phyloP scores from a whole-genome alignment of 2,888 invertebrate genomes.

The Marasmarcha lunaedactyla region DNA sequence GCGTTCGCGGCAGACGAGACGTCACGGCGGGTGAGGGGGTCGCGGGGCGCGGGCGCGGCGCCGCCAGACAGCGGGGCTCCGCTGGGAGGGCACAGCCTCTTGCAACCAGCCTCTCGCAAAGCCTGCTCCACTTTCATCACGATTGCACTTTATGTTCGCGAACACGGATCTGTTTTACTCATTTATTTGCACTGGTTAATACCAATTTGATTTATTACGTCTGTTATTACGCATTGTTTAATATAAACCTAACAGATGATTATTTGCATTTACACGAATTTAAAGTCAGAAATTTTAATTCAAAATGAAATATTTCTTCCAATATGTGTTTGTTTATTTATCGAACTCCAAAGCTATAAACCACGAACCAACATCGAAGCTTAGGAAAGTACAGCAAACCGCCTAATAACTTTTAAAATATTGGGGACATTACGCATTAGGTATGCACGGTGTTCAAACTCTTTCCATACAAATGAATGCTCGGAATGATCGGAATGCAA shows the following conservation, averaged over 20 bases:
- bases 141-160: not conserved
- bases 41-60: constrained; percentile 30
- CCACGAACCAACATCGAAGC: not conserved
- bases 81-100: constrained; percentile 55
- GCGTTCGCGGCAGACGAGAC: constrained; percentile 35
- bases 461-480: constrained; percentile 21
- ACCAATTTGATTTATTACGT: too few relatives aligned
- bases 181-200: too few relatives aligned
- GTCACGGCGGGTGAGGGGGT: constrained; percentile 45
- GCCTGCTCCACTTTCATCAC: constrained; percentile 45
- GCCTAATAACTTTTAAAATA: not conserved
- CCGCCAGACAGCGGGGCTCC: constrained; percentile 71
- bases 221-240: too few relatives aligned
- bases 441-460: constrained; percentile 14
- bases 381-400: not conserved
- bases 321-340: too few relatives aligned
- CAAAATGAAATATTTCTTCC: too few relatives aligned
- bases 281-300: too few relatives aligned
- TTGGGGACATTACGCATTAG: not conserved
- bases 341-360: too few relatives aligned
- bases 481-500: constrained; percentile 44
- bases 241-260: too few relatives aligned
- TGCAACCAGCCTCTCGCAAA: constrained; percentile 41
- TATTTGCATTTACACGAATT: too few relatives aligned
- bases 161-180: not conserved